Evolutionary conservation across 1,140 invertebrate species (phyloP).

Genomic region (Calliphora vicina): DNA sequence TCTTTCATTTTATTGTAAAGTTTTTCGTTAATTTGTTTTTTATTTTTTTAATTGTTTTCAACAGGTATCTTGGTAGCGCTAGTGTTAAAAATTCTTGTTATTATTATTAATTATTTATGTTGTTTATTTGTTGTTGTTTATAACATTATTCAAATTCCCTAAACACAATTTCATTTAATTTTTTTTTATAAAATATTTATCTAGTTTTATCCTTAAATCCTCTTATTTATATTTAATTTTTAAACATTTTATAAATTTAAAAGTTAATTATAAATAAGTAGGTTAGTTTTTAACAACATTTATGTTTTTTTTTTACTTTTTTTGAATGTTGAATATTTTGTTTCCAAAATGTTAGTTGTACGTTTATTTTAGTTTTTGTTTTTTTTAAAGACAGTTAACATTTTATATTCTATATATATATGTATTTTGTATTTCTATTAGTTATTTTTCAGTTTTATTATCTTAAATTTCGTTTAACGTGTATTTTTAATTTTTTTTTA

Average conservation of each 20-base stretch:
- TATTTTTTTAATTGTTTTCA: not conserved
- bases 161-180: not conserved
- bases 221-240: too few species aligned
- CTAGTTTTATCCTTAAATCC: not conserved
- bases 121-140: not conserved
- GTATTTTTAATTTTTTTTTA: not conserved
- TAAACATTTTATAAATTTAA: too few species aligned
- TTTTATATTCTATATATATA: too few species aligned
- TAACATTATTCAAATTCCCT: not conserved
- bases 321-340: not conserved
- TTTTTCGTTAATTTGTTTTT: not conserved
- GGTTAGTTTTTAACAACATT: not conserved
- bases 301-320: not conserved
- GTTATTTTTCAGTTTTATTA: too few species aligned
- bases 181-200: not conserved
- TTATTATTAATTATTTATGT: not conserved
- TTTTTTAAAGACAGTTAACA: not conserved
- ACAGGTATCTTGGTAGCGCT: constrained; percentile 25
- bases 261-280: too few species aligned
- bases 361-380: not conserved
- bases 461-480: not conserved
- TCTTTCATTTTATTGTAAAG: not conserved
- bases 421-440: too few species aligned
- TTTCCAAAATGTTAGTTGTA: not conserved
- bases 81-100: not conserved